Base-by-base conservation (phyloP, 2,797 vertebrate genomes). In the Gobio occitaniae region DNA sequence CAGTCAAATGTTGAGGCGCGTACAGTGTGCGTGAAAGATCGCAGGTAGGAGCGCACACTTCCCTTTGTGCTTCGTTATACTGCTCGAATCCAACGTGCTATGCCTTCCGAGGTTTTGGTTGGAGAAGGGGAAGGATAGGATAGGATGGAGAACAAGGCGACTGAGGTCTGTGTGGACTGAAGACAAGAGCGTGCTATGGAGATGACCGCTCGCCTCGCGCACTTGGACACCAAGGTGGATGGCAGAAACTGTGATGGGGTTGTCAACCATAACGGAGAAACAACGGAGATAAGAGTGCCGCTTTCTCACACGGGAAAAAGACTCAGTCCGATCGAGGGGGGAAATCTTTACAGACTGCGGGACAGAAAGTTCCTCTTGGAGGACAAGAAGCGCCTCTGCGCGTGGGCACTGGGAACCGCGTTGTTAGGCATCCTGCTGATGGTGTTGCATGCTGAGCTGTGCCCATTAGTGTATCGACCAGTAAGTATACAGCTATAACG, bases 371-470 rank as follows among this genome's bases (percentile, higher is more conserved):
- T 94, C n/a, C 87, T 98, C 70, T 84, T 97, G 80, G 96, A 97
- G 89, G 94, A 97, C 71, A 97, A 97, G 90, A 96, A 94, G 92
- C 94, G 93, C 2, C 92, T 98, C 63, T 97, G 96, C 32, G 92
- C 96, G 2, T 93, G 96, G 95, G 94, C 96, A 15, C 85, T 98
- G 91, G 94, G 89, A 44, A 91, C 95, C 50, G 97, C 96, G 3
- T 81, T 96, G 61, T 86, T 94, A 7, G 97, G 97, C 85, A 95
- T 97, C 6, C 87, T 95, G 59, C 95, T 98, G 68, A 97, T 97
- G 96, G 94, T 98, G 1, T 87, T 97, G 78, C 96, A 97, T 80
- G 95, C 95, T 0, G 97, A 98, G 92, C 94, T 97, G 85, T 95
- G 96, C 68, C 94, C 95, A 84, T 88, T 91, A 44, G 88, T 94